phyloP scores from a whole-genome alignment of 2,113 vertebrate genomes.

The Ahaetulla prasina region DNA sequence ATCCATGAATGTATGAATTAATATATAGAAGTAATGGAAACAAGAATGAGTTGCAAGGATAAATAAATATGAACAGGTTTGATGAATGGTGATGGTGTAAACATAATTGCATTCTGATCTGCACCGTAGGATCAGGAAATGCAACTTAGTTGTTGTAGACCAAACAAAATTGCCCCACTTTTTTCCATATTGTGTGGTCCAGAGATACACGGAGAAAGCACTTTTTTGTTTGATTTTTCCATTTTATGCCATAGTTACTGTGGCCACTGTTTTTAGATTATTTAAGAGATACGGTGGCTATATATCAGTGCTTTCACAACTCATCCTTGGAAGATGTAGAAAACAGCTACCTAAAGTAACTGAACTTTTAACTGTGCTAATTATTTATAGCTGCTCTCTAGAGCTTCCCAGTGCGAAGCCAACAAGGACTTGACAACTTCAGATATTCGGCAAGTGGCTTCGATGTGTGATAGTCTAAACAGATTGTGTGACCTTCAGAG shows the following conservation, averaged over 20 bases:
- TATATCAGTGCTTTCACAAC: constrained; percentile 53
- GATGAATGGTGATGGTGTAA: not conserved
- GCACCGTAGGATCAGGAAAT: not conserved
- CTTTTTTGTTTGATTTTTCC: constrained; percentile 52
- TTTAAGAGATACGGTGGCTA: constrained; percentile 64
- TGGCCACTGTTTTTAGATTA: constrained; percentile 69
- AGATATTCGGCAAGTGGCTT: constrained; percentile 75
- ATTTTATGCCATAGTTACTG: constrained; percentile 64
- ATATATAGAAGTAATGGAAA: not conserved
- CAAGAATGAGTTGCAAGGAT: not conserved
- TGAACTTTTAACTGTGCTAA: constrained; percentile 79
- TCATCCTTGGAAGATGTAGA: constrained; percentile 60
- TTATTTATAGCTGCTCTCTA: constrained; percentile 75
- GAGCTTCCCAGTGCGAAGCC: constrained; percentile 66
- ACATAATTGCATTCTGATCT: not conserved
- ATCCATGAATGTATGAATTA: not conserved
- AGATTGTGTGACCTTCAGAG: constrained; percentile 78
- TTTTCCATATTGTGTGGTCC: constrained; percentile 15
- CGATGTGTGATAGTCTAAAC: constrained; percentile 75
- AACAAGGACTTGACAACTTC: constrained; percentile 71
- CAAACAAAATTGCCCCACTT: not conserved
- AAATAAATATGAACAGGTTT: not conserved
- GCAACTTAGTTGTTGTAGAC: no score
- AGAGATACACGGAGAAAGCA: constrained; percentile 52
- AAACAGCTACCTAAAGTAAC: constrained; percentile 73